Conservation (phyloP, 2,797 vertebrate species). For the Spinibarbus caldwelli region DNA sequence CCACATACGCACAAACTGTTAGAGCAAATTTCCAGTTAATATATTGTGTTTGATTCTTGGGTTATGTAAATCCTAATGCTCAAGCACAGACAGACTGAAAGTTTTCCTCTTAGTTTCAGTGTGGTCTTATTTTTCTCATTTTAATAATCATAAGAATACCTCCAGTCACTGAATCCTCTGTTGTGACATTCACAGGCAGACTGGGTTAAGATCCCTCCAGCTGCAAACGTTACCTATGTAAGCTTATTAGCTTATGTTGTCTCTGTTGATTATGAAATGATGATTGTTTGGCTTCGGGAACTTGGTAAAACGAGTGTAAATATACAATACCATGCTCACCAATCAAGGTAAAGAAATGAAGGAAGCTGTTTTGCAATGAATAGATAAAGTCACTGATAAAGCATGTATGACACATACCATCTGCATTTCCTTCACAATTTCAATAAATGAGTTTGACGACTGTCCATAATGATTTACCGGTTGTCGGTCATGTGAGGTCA, state of each 20-base stretch:
- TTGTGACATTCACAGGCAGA: constrained; percentile 79
- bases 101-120: neutral
- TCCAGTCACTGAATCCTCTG: constrained; percentile 61
- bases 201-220: constrained; percentile 77
- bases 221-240: constrained; percentile 76
- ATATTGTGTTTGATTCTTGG: neutral
- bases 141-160: constrained; percentile 23
- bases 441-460: neutral
- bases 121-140: neutral
- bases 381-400: neutral
- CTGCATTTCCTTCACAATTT: neutral
- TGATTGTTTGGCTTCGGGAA: constrained; percentile 60
- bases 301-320: constrained; percentile 68
- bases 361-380: constrained; percentile 17
- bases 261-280: constrained; percentile 59
- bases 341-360: constrained; percentile 22
- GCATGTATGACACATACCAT: neutral
- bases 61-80: neutral
- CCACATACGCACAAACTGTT: neutral
- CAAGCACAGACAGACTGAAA: neutral
- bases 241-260: constrained; percentile 65
- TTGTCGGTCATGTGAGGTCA: neutral
- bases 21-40: neutral
- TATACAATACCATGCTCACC: neutral
- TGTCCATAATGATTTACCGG: neutral